These are phyloP conservation scores for Xylota sylvarum DNA, from an alignment of 2,888 invertebrate species.

Conservation along the genomic window DNA sequence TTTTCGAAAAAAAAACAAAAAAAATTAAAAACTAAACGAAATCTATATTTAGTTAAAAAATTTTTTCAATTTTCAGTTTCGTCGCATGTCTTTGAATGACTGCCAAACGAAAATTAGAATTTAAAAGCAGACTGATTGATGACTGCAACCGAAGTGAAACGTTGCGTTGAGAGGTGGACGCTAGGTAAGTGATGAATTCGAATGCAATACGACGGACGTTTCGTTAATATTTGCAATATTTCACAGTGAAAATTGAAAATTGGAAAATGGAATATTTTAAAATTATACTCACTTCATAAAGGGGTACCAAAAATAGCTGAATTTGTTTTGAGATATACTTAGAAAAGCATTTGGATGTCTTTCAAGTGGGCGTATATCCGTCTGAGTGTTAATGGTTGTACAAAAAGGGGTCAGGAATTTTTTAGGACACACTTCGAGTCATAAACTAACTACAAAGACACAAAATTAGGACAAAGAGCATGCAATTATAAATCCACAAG, in stretches of 20 bases:
- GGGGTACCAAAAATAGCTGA: not conserved
- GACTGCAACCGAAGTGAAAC: conserved; percentile 59
- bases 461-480: not conserved
- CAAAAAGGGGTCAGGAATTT: no score
- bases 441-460: not conserved
- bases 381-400: not conserved
- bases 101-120: conserved; percentile 48
- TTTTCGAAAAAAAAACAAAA: not conserved
- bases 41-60: conserved; percentile 38
- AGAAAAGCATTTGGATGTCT: not conserved
- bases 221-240: conserved; percentile 11
- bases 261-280: not conserved
- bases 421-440: no score
- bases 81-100: conserved; percentile 27
- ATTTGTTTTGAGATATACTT: not conserved
- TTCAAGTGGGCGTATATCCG: not conserved
- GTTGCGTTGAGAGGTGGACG: conserved; percentile 53
- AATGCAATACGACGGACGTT: conserved; percentile 32
- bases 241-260: not conserved
- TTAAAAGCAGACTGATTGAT: conserved; percentile 60
- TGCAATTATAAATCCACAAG: not conserved
- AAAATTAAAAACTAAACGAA: not conserved
- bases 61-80: not conserved
- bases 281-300: not conserved
- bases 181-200: conserved; percentile 48